These are phyloP conservation scores for Octopus bimaculoides DNA, from an alignment of 1,140 invertebrate genomes.

Conservation along the genomic window DNA sequence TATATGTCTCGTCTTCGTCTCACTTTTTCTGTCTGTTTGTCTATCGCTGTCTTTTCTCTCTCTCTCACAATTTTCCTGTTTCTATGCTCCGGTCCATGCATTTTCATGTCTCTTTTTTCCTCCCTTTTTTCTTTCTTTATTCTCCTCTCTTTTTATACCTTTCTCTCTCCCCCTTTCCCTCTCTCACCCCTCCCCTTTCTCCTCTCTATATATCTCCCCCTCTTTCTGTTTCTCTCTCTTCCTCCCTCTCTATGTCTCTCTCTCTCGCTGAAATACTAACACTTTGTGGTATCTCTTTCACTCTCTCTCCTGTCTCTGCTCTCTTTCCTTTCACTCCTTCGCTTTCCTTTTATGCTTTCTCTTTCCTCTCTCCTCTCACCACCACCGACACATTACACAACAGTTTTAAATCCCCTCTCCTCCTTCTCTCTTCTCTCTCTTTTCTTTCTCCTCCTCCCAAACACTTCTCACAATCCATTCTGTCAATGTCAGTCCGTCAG, in stretches of 20 bases:
- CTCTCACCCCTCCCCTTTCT: not conserved
- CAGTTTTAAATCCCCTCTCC: not conserved
- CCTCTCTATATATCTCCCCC: not conserved
- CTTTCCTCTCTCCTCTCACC: not conserved
- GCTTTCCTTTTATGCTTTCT: not conserved
- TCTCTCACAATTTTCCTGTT: not conserved
- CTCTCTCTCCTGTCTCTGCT: not conserved
- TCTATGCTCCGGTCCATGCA: not conserved
- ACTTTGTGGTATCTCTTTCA: not conserved
- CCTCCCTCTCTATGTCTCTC: not conserved
- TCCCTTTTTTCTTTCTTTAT: not conserved
- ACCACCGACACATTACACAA: too few species aligned
- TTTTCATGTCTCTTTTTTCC: not conserved
- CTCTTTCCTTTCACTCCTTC: not conserved
- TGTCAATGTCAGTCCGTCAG: not conserved
- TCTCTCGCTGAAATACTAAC: not conserved
- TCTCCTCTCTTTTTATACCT: not conserved
- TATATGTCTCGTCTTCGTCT: not conserved
- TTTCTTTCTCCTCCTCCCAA: not conserved
- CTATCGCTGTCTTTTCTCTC: not conserved
- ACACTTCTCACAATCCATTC: not conserved
- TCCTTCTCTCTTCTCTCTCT: not conserved
- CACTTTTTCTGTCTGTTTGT: not conserved
- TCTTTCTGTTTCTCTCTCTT: not conserved
- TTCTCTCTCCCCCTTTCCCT: not conserved